Evolutionary conservation across 2,888 invertebrate genomes (phyloP).

Genomic region (Eremobia ochroleuca): DNA sequence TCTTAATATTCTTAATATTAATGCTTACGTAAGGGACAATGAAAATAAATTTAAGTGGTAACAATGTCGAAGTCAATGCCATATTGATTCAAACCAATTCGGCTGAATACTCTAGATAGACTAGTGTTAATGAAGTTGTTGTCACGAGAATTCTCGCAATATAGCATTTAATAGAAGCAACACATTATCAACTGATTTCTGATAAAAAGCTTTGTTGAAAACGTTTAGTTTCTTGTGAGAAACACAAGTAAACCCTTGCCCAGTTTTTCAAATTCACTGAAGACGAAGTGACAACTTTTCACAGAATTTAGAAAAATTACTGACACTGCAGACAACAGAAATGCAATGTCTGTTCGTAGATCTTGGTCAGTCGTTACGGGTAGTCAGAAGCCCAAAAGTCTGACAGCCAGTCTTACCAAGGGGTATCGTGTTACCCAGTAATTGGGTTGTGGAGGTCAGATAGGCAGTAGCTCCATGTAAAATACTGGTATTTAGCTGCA

Average conservation of each 20-base stretch:
- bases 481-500: no score
- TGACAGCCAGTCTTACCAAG: neutral
- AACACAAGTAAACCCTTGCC: neutral
- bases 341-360: no score
- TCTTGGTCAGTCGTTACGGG: no score
- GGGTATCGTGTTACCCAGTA: neutral
- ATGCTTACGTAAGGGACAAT: neutral
- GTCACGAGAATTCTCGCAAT: neutral
- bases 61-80: constrained; percentile 12
- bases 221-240: neutral
- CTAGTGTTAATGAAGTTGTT: neutral
- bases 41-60: neutral
- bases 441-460: neutral
- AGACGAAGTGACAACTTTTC: neutral
- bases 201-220: neutral
- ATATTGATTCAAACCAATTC: constrained; percentile 29
- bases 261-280: neutral
- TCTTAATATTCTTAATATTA: no score
- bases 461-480: neutral
- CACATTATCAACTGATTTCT: neutral
- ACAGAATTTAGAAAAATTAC: neutral
- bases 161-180: neutral
- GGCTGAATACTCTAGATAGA: neutral
- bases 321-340: neutral
- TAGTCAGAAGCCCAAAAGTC: no score